Evolutionary conservation across 2,113 vertebrate genomes (phyloP).

Genomic region (Petromus typicus): DNA sequence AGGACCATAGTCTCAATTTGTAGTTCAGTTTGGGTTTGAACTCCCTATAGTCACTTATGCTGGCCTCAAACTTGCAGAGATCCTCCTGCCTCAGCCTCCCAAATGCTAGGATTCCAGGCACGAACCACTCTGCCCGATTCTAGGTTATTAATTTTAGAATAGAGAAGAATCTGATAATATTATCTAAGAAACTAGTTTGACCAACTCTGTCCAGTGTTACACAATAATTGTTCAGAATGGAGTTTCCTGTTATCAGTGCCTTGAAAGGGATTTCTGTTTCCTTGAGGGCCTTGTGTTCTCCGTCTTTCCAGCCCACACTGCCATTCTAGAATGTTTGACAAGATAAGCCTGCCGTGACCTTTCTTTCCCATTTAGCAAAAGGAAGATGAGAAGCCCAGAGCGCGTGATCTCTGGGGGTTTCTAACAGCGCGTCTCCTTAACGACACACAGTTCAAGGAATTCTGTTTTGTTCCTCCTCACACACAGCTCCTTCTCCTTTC

Average conservation of each 20-base stretch:
- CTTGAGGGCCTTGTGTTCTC: neutral
- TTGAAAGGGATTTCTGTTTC: neutral
- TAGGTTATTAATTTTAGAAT: neutral
- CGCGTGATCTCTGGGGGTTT: neutral
- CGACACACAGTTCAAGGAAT: slow-evolving; percentile 21
- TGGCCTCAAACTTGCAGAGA: neutral
- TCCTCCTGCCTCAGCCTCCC: neutral
- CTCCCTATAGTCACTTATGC: neutral
- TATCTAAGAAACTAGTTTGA: neutral
- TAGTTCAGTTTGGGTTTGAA: neutral
- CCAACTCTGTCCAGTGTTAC: neutral
- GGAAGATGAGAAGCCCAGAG: neutral
- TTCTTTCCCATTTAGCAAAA: neutral
- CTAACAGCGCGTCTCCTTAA: neutral
- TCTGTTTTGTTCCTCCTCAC: neutral
- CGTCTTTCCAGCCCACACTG: neutral
- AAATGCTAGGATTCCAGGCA: neutral
- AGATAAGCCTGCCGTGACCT: neutral
- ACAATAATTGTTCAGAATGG: too few relatives aligned
- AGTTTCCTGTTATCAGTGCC: neutral
- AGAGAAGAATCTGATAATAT: neutral
- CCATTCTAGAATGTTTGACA: neutral
- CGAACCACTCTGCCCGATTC: neutral
- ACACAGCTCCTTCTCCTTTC: neutral
- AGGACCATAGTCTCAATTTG: neutral